phyloP scores from a whole-genome alignment of 2,797 vertebrate genomes.

The Channa striata region DNA sequence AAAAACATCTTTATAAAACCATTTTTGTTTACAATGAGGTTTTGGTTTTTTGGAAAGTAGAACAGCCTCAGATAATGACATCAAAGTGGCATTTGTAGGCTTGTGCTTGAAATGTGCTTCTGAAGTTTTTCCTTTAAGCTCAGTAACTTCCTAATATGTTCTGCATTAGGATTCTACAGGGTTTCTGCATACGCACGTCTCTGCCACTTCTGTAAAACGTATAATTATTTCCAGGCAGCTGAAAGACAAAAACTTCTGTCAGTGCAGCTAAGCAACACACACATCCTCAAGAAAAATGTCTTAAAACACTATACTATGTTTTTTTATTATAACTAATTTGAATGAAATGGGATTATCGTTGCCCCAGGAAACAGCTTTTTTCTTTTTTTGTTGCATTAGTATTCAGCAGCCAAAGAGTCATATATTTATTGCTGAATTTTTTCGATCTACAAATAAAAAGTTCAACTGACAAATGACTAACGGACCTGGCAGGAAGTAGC shows the following conservation, averaged over 20 bases:
- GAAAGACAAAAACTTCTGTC: background rate
- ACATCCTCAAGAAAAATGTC: too few relatives aligned
- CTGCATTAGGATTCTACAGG: constrained; percentile 30
- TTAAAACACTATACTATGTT: too few relatives aligned
- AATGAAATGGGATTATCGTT: too few relatives aligned
- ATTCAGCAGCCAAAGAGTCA: too few relatives aligned
- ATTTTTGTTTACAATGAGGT: background rate
- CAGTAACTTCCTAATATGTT: constrained; percentile 21
- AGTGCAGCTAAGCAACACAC: background rate
- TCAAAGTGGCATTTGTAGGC: constrained; percentile 37
- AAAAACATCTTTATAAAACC: background rate
- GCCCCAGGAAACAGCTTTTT: too few relatives aligned
- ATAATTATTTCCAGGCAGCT: background rate
- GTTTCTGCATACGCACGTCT: constrained; percentile 26
- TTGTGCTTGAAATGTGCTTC: background rate
- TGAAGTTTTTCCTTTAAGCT: constrained; percentile 11
- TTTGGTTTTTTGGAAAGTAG: constrained; percentile 18
- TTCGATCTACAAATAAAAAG: too few relatives aligned
- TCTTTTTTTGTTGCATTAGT: too few relatives aligned
- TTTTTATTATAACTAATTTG: too few relatives aligned
- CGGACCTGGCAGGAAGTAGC: too few relatives aligned
- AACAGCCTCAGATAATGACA: constrained; percentile 45
- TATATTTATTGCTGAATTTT: too few relatives aligned
- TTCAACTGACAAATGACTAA: too few relatives aligned
- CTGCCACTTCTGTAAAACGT: background rate